Percentiles rank a stretch among this genome's conserved stretches.
These are phyloP conservation scores for Terrapene triunguis DNA, from an alignment of 2,113 vertebrate species.

Conservation along the genomic window DNA sequence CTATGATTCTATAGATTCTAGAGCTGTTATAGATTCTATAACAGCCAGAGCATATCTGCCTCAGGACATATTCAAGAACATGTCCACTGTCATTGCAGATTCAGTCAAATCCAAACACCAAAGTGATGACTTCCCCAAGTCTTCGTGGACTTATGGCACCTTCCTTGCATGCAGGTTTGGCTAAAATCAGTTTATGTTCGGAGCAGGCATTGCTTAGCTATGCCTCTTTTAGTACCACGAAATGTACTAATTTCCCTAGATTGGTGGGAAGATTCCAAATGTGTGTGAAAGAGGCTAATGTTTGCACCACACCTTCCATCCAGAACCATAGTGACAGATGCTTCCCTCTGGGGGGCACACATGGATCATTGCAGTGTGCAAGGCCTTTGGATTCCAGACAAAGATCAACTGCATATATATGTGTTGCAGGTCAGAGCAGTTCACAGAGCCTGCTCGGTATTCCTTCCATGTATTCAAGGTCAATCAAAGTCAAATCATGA, in stretches of 20 bases:
- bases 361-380: background rate
- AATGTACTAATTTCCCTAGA: no score
- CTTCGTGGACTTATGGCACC: constrained; percentile 64
- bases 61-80: constrained; percentile 36
- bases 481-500: background rate
- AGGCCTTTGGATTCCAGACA: background rate
- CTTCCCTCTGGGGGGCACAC: background rate
- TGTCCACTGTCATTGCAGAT: constrained; percentile 25
- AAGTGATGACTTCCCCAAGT: constrained; percentile 51
- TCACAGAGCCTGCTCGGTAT: accelerated
- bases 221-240: constrained; percentile 35
- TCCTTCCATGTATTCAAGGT: background rate
- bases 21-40: background rate
- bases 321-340: background rate
- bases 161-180: constrained; percentile 30
- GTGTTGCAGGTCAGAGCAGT: background rate
- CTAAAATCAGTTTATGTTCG: no score
- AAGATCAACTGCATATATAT: background rate
- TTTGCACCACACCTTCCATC: background rate
- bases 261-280: constrained; percentile 37
- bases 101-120: constrained; percentile 20
- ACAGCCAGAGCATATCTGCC: constrained; percentile 26
- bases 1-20: no score
- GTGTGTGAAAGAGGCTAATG: background rate
- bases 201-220: constrained; percentile 17